phyloP scores from a whole-genome alignment of 2,797 vertebrate genomes.

The Hybognathus amarus region DNA sequence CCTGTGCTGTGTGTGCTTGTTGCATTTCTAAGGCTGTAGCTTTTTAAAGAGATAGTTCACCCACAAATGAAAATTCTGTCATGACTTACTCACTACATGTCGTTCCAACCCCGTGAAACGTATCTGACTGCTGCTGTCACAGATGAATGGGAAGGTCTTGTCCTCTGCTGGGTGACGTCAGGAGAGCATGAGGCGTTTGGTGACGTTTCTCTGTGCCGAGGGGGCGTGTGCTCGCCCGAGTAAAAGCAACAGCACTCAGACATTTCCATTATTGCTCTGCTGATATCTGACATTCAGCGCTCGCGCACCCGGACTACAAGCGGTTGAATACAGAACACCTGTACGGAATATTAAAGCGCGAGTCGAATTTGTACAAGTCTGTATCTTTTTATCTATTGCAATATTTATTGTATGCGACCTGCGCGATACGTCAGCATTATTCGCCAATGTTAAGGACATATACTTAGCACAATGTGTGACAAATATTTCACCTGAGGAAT shows the following conservation, averaged over 20 bases:
- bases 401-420: constrained; percentile 8
- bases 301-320: not conserved
- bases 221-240: constrained; percentile 56
- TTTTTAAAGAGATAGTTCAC: not conserved
- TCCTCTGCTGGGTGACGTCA: constrained; percentile 58
- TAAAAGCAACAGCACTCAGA: constrained; percentile 59
- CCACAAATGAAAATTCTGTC: not conserved
- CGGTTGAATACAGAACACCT: not conserved
- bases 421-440: not conserved
- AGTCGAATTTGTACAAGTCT: not conserved
- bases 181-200: constrained; percentile 31
- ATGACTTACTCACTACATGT: not conserved
- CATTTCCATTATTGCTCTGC: constrained; percentile 44
- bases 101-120: not conserved
- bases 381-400: not conserved
- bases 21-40: not conserved
- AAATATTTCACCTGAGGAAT: constrained; percentile 18
- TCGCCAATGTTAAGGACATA: constrained; percentile 20
- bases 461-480: not conserved
- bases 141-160: constrained; percentile 51
- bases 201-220: constrained; percentile 57
- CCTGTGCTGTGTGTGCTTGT: not conserved
- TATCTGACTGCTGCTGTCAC: not conserved
- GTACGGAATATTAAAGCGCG: not conserved
- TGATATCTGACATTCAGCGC: not conserved